phyloP scores from a whole-genome alignment of 2,888 invertebrate genomes.

The Calameuta idolon region DNA sequence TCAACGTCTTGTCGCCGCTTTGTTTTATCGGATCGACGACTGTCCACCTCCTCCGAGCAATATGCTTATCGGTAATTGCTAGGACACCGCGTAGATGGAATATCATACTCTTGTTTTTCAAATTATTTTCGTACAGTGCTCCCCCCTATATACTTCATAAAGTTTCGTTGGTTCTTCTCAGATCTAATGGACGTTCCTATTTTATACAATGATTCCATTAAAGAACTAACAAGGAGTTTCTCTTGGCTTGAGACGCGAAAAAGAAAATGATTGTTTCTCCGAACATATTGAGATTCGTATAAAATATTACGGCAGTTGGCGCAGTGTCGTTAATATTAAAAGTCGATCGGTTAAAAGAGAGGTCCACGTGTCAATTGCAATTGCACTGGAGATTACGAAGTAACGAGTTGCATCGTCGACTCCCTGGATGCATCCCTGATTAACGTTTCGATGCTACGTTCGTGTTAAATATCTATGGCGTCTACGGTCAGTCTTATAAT shows the following conservation, averaged over 20 bases:
- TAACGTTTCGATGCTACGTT: not conserved
- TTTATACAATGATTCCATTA: not conserved
- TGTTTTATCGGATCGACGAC: not conserved
- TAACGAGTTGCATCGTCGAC: not conserved
- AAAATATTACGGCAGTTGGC: not conserved
- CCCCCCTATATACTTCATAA: not conserved
- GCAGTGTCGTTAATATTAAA: not conserved
- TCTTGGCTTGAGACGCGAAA: not conserved
- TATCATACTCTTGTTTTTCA: not conserved
- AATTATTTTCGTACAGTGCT: not conserved
- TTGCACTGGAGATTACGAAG: not conserved
- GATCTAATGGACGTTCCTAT: too few species aligned
- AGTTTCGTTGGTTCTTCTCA: not conserved
- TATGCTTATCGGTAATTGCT: not conserved
- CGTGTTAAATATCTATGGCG: not conserved
- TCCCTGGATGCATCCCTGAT: not conserved
- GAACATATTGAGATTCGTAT: not conserved
- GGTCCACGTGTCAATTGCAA: not conserved
- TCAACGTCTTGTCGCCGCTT: not conserved
- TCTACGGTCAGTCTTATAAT: slow-evolving; percentile 42
- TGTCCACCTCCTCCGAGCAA: not conserved
- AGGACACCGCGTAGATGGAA: not conserved
- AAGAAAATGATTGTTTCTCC: not conserved
- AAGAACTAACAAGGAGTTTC: too few species aligned
- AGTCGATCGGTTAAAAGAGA: not conserved